Evolutionary conservation across 2,797 vertebrate genomes (phyloP).

Genomic region (Chaenodraco wilsoni): DNA sequence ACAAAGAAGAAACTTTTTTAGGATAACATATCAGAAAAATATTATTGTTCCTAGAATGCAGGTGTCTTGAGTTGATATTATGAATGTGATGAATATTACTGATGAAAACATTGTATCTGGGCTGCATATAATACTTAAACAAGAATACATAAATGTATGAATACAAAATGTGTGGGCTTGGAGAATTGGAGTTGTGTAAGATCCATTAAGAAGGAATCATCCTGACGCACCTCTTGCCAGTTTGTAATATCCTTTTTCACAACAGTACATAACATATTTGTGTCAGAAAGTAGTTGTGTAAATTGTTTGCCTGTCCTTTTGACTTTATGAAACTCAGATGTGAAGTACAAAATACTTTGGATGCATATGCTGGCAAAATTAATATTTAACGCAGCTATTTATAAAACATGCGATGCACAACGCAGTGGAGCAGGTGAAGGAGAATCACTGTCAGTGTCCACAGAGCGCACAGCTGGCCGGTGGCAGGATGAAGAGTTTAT

Average conservation of each 20-base stretch:
- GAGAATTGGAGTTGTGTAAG: background rate
- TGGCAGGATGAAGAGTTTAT: constrained; percentile 38
- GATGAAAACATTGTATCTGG: constrained; percentile 6
- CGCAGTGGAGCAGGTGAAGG: constrained; percentile 68
- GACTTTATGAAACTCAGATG: constrained; percentile 64
- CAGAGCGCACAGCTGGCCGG: constrained; percentile 57
- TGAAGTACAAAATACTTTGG: constrained; percentile 57
- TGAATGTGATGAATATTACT: background rate
- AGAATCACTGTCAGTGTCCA: constrained; percentile 65
- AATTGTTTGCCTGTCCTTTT: constrained; percentile 60
- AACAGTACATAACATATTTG: background rate
- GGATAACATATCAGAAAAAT: background rate
- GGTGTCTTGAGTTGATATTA: background rate
- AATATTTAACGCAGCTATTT: constrained; percentile 77
- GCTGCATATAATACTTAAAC: background rate
- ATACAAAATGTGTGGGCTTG: background rate
- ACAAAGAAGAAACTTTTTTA: background rate
- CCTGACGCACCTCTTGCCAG: background rate
- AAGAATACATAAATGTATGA: background rate
- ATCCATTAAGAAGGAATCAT: background rate
- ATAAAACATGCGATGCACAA: constrained; percentile 62
- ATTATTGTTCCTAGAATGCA: background rate
- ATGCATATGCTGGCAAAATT: constrained; percentile 71
- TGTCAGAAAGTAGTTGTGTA: background rate
- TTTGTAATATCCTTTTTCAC: background rate